phyloP scores from a whole-genome alignment of 1,140 invertebrate species.

The Asobara japonica region DNA sequence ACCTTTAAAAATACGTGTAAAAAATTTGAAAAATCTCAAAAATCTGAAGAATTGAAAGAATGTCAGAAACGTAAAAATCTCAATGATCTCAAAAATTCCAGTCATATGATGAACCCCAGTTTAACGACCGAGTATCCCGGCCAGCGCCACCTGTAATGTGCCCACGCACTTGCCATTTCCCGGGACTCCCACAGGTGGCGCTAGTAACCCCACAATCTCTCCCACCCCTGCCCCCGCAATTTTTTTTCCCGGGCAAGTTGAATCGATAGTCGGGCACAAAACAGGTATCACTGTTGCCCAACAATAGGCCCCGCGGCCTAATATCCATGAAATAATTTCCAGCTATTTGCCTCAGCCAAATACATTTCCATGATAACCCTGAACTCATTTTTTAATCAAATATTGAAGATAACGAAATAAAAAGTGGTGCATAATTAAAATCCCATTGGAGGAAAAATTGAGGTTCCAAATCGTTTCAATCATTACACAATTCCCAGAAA shows the following conservation, averaged over 20 bases:
- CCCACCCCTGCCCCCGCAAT: not conserved
- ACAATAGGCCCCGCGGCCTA: not conserved
- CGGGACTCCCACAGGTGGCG: constrained; percentile 41
- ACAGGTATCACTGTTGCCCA: not conserved
- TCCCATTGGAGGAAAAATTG: not conserved
- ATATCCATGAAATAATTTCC: not conserved
- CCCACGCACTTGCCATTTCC: constrained; percentile 20
- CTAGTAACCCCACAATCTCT: constrained; percentile 22
- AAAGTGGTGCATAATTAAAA: not conserved
- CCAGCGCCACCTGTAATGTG: constrained; percentile 36
- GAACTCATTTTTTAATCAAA: not conserved
- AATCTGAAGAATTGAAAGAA: too few species aligned
- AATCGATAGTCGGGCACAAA: constrained; percentile 29
- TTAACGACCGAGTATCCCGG: too few species aligned
- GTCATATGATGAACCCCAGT: too few species aligned
- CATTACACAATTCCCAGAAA: not conserved
- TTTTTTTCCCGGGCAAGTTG: not conserved
- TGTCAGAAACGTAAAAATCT: too few species aligned
- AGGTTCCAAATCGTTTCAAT: not conserved
- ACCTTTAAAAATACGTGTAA: too few species aligned
- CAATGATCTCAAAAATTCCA: too few species aligned
- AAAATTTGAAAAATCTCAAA: too few species aligned
- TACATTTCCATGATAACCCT: not conserved
- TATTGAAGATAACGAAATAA: not conserved
- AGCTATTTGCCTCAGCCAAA: not conserved